These are phyloP conservation scores for Sebastes alutus DNA, from an alignment of 2,797 vertebrate genomes.

Conservation along the genomic window DNA sequence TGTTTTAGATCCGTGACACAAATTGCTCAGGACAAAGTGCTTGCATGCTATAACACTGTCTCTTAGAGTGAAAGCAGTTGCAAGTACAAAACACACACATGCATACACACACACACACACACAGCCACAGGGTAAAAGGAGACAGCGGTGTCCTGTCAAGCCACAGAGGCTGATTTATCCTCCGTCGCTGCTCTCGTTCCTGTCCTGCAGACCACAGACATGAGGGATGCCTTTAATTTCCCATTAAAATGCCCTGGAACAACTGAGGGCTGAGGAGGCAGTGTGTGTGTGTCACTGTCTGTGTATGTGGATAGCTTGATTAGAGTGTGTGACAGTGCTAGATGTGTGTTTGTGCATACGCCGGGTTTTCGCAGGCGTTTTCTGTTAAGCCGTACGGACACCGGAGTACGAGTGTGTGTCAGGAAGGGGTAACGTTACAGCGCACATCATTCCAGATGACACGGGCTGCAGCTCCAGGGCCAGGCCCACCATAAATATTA, in stretches of 20 bases:
- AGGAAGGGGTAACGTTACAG: slow-evolving; percentile 51
- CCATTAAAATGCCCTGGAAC: slow-evolving; percentile 79
- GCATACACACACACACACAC: not conserved
- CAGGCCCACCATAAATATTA: slow-evolving; percentile 83
- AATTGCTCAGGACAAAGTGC: slow-evolving; percentile 11
- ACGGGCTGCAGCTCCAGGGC: slow-evolving; percentile 68
- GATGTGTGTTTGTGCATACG: slow-evolving; percentile 28
- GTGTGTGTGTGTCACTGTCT: slow-evolving; percentile 23
- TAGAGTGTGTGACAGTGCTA: slow-evolving; percentile 28
- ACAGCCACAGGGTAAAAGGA: not conserved
- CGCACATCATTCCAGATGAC: slow-evolving; percentile 73
- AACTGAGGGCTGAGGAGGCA: slow-evolving; percentile 58
- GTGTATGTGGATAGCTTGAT: slow-evolving; percentile 53
- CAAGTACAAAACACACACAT: slow-evolving; percentile 12
- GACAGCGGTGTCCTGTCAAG: slow-evolving; percentile 57
- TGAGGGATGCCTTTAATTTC: slow-evolving; percentile 75
- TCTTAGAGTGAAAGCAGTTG: not conserved
- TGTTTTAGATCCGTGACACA: not conserved
- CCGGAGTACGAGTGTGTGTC: slow-evolving; percentile 16
- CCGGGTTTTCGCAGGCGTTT: not conserved
- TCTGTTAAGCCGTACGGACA: slow-evolving; percentile 11
- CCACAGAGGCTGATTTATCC: slow-evolving; percentile 73
- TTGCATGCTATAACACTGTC: not conserved
- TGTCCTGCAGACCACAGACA: slow-evolving; percentile 65
- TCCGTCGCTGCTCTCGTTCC: slow-evolving; percentile 43